phyloP scores from a whole-genome alignment of 2,113 vertebrate species.

The Mormyrus iriodes region DNA sequence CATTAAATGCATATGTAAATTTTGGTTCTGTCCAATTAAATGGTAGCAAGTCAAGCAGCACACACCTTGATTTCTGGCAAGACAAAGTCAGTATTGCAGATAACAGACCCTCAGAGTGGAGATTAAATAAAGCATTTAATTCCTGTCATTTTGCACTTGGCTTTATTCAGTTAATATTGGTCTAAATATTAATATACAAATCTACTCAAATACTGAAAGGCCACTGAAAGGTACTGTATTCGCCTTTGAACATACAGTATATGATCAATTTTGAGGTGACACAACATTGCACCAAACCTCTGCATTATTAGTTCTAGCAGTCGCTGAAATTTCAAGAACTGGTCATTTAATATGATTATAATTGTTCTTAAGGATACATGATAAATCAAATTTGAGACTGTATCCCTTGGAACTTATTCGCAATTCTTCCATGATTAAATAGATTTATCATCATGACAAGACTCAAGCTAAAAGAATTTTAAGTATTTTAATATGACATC shows the following conservation, averaged over 20 bases:
- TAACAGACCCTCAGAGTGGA: not conserved
- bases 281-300: not conserved
- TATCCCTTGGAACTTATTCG: not conserved
- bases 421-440: not conserved
- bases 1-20: not conserved
- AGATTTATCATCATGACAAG: conserved; percentile 1
- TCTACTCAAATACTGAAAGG: not conserved
- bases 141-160: not conserved
- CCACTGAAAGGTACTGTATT: not conserved
- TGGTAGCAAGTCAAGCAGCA: not conserved
- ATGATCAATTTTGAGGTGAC: not conserved
- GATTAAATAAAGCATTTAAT: not conserved
- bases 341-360: not conserved
- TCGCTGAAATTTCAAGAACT: not conserved
- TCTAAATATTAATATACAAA: not conserved
- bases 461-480: not conserved
- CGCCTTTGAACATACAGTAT: not conserved
- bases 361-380: not conserved
- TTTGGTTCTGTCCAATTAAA: not conserved
- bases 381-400: not conserved
- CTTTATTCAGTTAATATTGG: not conserved
- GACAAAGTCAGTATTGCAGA: not conserved
- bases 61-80: not conserved
- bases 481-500: not conserved
- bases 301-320: not conserved